phyloP scores from a whole-genome alignment of 2,113 vertebrate genomes.

The Antennarius striatus region DNA sequence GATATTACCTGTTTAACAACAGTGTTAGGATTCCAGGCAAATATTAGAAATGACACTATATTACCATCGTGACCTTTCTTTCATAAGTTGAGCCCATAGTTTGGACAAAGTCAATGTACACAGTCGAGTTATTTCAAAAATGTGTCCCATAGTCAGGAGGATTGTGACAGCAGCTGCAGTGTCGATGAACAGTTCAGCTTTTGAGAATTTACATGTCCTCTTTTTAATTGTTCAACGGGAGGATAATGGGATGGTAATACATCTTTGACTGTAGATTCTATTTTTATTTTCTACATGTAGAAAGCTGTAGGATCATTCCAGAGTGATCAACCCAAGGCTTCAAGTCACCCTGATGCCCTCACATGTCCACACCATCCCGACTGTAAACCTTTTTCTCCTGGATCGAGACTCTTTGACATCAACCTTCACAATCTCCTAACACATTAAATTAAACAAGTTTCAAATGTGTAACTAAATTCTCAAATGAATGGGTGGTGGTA shows the following conservation, averaged over 20 bases:
- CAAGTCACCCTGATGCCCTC: background rate
- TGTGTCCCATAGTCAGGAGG: slow-evolving; percentile 27
- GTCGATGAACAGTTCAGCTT: background rate
- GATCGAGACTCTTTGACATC: slow-evolving; percentile 24
- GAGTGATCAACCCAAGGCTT: too few relatives aligned
- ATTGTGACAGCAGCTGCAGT: background rate
- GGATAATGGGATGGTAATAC: background rate
- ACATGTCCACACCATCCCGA: background rate
- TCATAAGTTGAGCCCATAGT: slow-evolving; percentile 22
- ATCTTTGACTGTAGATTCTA: too few relatives aligned
- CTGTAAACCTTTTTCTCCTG: slow-evolving; percentile 21
- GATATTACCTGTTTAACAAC: slow-evolving; percentile 7
- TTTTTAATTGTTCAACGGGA: background rate
- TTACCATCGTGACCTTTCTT: slow-evolving; percentile 50
- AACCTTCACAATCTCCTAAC: background rate
- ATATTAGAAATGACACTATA: slow-evolving; percentile 56
- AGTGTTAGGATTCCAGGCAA: slow-evolving; percentile 15
- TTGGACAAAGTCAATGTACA: slow-evolving; percentile 56
- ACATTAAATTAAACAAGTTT: too few relatives aligned
- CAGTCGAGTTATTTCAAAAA: slow-evolving; percentile 53
- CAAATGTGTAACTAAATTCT: background rate
- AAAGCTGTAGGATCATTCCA: background rate
- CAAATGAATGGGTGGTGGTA: background rate
- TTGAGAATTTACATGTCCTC: background rate
- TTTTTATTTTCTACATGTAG: too few relatives aligned